Conservation (phyloP, 2,797 vertebrate genomes). For the Chloroceryle amazona region DNA sequence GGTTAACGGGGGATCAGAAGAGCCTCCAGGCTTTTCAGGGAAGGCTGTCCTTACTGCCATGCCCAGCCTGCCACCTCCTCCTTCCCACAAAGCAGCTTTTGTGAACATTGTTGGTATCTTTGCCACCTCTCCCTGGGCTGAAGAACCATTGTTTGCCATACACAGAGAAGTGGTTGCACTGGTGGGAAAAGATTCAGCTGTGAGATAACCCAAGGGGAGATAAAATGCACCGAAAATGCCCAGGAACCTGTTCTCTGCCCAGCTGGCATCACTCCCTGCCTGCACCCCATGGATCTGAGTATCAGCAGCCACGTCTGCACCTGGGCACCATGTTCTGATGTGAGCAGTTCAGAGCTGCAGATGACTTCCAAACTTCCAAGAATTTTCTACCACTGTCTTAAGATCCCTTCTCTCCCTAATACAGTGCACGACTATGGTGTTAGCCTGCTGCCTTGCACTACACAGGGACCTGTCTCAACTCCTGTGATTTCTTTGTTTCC, state of each 20-base stretch:
- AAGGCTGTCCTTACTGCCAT: neutral
- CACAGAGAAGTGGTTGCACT: neutral
- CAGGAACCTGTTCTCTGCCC: neutral
- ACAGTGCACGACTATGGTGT: rapidly evolving
- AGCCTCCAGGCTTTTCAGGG: neutral
- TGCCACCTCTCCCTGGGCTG: neutral
- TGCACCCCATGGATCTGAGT: rapidly evolving
- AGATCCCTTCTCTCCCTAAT: neutral
- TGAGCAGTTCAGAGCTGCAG: neutral
- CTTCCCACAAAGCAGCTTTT: neutral
- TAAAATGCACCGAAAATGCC: neutral
- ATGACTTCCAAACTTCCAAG: neutral
- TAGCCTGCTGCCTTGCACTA: neutral
- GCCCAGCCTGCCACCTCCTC: neutral
- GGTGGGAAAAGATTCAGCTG: neutral
- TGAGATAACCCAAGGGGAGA: neutral
- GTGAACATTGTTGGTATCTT: neutral
- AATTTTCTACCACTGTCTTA: neutral
- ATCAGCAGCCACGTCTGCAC: rapidly evolving
- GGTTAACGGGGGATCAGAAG: neutral
- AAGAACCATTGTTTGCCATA: rapidly evolving
- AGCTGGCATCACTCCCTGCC: neutral
- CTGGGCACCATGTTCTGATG: neutral
- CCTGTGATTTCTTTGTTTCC: neutral
- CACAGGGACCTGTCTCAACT: neutral